phyloP scores from a whole-genome alignment of 2,113 vertebrate species.

The Daboia siamensis region DNA sequence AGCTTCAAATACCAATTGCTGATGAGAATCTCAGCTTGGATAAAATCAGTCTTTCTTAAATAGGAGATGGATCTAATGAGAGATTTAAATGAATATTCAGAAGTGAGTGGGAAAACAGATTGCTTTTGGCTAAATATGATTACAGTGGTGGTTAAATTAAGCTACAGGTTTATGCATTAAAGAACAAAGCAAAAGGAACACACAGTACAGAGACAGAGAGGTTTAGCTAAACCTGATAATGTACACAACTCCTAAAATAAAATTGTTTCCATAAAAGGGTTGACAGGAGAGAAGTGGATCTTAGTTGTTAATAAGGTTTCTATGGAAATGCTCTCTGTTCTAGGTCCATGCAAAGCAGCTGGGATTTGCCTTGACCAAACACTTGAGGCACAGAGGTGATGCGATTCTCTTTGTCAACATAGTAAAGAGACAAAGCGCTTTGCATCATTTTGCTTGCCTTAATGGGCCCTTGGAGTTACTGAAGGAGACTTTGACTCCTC shows the following conservation, averaged over 20 bases:
- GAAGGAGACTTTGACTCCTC: background rate
- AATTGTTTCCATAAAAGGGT: constrained; percentile 68
- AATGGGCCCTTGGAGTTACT: background rate
- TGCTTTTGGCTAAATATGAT: constrained; percentile 72
- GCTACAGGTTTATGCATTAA: constrained; percentile 65
- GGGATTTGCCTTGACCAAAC: background rate
- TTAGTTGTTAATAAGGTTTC: constrained; percentile 64
- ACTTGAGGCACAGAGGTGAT: background rate
- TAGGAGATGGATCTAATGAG: constrained; percentile 23
- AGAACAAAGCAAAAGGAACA: constrained; percentile 70
- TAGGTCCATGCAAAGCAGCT: background rate
- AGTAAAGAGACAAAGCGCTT: background rate
- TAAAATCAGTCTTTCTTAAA: accelerated
- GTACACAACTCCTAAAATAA: constrained; percentile 69
- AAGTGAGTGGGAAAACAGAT: constrained; percentile 51
- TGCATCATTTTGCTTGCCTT: background rate
- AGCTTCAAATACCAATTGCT: background rate
- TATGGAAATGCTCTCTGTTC: constrained; percentile 67
- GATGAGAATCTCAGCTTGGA: background rate
- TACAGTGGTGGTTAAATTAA: constrained; percentile 73
- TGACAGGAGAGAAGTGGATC: constrained; percentile 50
- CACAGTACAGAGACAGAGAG: constrained; percentile 66
- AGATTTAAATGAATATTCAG: constrained; percentile 72
- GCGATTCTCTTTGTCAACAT: background rate
- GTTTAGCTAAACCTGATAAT: constrained; percentile 64